Percentiles rank a stretch among this genome's conserved stretches.
Conservation (phyloP, 2,888 invertebrate species). For the Ceriagrion tenellum region DNA sequence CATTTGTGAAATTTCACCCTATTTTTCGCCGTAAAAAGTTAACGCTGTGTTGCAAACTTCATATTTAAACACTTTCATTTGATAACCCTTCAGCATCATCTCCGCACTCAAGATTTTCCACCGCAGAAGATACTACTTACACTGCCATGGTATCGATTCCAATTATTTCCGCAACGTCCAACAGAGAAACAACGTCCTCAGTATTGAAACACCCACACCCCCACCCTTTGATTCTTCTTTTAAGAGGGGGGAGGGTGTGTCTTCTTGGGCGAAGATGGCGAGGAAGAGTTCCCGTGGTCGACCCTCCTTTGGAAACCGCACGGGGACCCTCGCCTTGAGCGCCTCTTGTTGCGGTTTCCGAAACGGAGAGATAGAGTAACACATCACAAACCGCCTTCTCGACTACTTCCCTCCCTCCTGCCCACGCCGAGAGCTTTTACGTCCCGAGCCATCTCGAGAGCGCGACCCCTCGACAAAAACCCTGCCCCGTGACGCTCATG, state of each 20-base stretch:
- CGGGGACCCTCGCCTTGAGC: background rate
- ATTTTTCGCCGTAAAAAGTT: no score
- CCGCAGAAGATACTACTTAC: background rate
- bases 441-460: background rate
- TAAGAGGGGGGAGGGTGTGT: no score
- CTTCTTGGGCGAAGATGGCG: background rate
- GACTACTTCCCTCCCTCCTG: background rate
- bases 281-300: background rate
- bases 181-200: background rate
- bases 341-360: slow-evolving; percentile 59
- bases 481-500: background rate
- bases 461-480: slow-evolving; percentile 5
- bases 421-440: slow-evolving; percentile 1
- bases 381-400: slow-evolving; percentile 12
- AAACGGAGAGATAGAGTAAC: slow-evolving; percentile 24
- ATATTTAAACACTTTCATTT: background rate
- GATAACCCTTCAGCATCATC: background rate
- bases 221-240: background rate
- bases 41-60: no score
- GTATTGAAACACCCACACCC: background rate
- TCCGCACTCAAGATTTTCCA: background rate
- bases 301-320: slow-evolving; percentile 20
- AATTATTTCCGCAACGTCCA: background rate
- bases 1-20: no score
- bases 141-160: background rate